phyloP scores from a whole-genome alignment of 2,797 vertebrate species.

The Cygnus olor region DNA sequence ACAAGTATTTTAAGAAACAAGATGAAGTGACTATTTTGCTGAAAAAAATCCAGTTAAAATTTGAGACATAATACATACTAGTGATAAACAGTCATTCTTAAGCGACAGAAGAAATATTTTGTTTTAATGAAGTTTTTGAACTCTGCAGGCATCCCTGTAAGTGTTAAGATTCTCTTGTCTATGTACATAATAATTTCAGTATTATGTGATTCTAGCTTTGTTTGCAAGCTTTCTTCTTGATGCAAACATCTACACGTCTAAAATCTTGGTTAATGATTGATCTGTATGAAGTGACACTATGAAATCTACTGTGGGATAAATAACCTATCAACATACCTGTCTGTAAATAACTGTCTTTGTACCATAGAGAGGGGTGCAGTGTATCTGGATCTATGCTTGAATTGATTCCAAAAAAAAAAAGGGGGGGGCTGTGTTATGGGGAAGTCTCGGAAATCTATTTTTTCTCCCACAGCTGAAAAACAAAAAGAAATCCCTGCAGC shows the following conservation, averaged over 20 bases:
- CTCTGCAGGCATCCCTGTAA: not conserved
- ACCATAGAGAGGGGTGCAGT: fast-evolving
- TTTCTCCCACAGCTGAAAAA: not conserved
- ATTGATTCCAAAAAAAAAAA: not conserved
- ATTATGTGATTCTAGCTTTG: fast-evolving
- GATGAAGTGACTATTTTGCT: not conserved
- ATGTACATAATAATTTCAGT: not conserved
- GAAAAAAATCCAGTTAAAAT: not conserved
- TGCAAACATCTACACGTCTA: fast-evolving
- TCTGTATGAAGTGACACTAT: too few species aligned
- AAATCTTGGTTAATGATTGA: too few species aligned
- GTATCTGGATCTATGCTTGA: too few species aligned
- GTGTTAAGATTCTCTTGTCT: fast-evolving
- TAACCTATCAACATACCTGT: fast-evolving
- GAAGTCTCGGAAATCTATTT: too few species aligned
- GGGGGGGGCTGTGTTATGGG: too few species aligned
- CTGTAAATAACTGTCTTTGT: too few species aligned
- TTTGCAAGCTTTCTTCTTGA: fast-evolving
- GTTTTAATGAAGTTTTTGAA: not conserved
- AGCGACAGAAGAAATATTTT: fast-evolving
- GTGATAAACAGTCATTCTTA: not conserved
- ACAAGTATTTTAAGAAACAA: not conserved
- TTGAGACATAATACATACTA: fast-evolving
- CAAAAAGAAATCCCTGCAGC: not conserved
- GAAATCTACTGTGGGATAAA: too few species aligned